Evolutionary conservation across 2,888 invertebrate genomes (phyloP), one percentile per base, ranked within the genome.

Genomic region (Folsomia manolachei): DNA sequence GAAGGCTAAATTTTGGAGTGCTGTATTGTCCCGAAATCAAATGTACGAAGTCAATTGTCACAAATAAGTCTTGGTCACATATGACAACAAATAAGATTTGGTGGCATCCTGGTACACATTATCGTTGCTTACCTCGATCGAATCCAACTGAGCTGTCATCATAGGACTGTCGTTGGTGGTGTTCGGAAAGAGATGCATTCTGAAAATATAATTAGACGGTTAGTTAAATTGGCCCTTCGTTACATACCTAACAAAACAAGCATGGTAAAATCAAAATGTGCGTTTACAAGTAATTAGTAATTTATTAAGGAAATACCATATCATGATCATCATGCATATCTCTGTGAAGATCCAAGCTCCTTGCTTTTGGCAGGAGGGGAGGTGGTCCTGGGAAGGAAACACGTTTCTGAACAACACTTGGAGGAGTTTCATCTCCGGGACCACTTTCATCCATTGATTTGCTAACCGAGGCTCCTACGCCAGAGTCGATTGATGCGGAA

Each of bases 391-490:
- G 75, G 2, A 80, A 73, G n/a, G 79, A 76, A 21, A 79, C 76
- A 18, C 78, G 81, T 11, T 77, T 79, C 52, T 76, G 75, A 62
- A 74, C 70, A 25, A 72, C 27, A n/a, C 75, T 52, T 18, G 75
- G 63, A 56, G 74, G 75, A 23, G 74, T 69, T 26, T 75, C 75
- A n/a, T 75, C 74, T 9, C 74, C 64, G 1, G 76, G 71, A 11
- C 76, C 74, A 51, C 79, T 74, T 27, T 81, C 80, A 52, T 81
- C 81, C 14, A 78, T 73, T 24, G 81, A 81, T 14, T 79, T 76
- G 73, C 75, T 80, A 9, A 81, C 76, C n/a, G 81, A 80, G 64
- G 78, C 77, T 51, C 80, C 80, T 53, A 80, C 73, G 52, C 80
- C 79, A 2, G 81, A 81, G 71, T 81, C 81, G 64, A 81, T 78